Evolutionary conservation across 1,140 invertebrate genomes (phyloP), one percentile per base, ranked within the genome.

Genomic region (Ruditapes philippinarum): DNA sequence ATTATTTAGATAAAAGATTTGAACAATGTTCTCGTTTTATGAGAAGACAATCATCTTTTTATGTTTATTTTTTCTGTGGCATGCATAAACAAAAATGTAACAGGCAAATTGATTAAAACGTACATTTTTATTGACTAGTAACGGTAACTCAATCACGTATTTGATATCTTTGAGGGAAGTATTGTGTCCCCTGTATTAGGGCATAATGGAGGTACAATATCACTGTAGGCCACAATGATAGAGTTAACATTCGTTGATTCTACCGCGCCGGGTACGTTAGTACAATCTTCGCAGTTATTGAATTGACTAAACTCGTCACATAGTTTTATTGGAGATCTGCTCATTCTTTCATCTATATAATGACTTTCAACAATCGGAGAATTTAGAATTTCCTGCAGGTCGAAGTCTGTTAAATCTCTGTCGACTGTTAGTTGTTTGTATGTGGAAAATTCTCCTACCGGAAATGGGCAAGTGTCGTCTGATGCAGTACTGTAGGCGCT

Each of bases 101-200:
- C n/a, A n/a, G n/a, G n/a, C n/a, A n/a, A n/a, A n/a, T n/a, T n/a
- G n/a, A n/a, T n/a, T n/a, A n/a, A n/a, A n/a, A n/a, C n/a, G n/a
- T n/a, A n/a, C n/a, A n/a, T n/a, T n/a, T n/a, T n/a, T n/a, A n/a
- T n/a, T n/a, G n/a, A n/a, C n/a, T n/a, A n/a, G n/a, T n/a, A n/a
- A n/a, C n/a, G 22, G 5, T 38, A 73, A 45, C 68, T 25, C 68
- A 38, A 22, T 38, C 28, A 36, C 19, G 40, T 9, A 7, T 38
- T 1, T 5, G 19, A 45, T 31, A 9, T 0, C 31, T 73, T 84
- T 33, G 62, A 31, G 7, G 25, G 14, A 31, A 31, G 62, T 17
- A 84, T 84, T 36, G 28, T 73, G 40, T 74, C 28, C 65, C 82
- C 82, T 54, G 82, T 84, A 28, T 84, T 84, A 22, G 82, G 82